Evolutionary conservation across 2,113 vertebrate species (phyloP).

Genomic region (Rhagologus leucostigma): DNA sequence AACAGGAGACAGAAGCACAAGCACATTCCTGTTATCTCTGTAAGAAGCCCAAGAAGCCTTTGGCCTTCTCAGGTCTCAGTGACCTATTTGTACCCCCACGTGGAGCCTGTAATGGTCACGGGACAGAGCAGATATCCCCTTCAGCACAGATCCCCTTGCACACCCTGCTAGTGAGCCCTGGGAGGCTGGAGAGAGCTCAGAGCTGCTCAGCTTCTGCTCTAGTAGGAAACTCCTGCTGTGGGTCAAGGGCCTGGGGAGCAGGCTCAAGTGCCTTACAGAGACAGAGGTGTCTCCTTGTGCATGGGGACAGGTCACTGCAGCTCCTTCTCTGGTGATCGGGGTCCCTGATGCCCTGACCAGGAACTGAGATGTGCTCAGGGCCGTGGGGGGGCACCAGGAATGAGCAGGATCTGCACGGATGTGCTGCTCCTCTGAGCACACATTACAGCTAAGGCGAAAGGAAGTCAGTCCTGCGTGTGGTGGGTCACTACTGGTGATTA

Average conservation of each 20-base stretch:
- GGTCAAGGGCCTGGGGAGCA: fast-evolving
- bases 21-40: neutral
- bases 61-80: neutral
- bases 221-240: neutral
- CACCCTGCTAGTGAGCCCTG: neutral
- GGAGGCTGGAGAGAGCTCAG: neutral
- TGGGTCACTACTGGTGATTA: neutral
- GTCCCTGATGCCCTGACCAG: neutral
- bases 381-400: neutral
- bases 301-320: neutral
- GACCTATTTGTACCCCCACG: neutral
- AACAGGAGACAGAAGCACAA: neutral
- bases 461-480: neutral
- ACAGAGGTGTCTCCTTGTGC: neutral
- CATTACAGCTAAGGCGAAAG: neutral
- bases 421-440: neutral
- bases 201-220: neutral
- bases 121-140: neutral
- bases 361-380: neutral
- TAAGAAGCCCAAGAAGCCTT: neutral
- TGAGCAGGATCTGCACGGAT: neutral
- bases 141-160: neutral
- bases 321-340: fast-evolving
- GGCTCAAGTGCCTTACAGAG: neutral
- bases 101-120: neutral